Conservation (phyloP, 1,140 invertebrate species). For the Bradysia coprophila region DNA sequence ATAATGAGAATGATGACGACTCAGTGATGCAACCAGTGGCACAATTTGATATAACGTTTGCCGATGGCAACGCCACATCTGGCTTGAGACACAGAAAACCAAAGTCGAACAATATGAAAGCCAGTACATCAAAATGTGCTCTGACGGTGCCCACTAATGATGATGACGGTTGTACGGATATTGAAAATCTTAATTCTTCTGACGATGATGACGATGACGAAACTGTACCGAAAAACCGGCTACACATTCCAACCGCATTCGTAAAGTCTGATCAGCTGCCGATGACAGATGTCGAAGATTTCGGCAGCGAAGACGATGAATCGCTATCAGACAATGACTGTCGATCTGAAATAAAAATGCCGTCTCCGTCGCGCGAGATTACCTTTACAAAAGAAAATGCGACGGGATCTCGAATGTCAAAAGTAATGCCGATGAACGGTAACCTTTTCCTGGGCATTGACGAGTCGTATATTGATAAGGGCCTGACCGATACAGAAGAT, state of each 20-base stretch:
- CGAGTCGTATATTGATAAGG: constrained; percentile 9
- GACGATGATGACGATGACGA: constrained; percentile 21
- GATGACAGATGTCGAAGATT: constrained; percentile 24
- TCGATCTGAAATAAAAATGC: constrained; percentile 17
- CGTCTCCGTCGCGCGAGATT: constrained; percentile 25
- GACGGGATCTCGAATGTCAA: constrained; percentile 23
- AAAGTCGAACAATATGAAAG: not conserved
- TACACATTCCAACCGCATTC: constrained; percentile 10
- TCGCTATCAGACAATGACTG: constrained; percentile 7
- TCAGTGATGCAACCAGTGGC: not conserved
- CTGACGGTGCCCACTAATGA: constrained; percentile 6
- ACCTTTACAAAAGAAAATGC: constrained; percentile 26
- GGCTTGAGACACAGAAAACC: no score
- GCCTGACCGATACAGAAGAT: constrained; percentile 26
- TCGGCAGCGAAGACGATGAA: constrained; percentile 18
- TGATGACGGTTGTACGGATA: constrained; percentile 24
- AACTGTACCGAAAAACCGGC: constrained; percentile 6
- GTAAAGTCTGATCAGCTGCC: constrained; percentile 13
- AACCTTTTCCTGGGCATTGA: not conserved
- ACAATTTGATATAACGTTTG: constrained; percentile 1
- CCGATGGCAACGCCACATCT: not conserved
- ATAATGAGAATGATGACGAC: constrained; percentile 2
- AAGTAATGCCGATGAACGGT: constrained; percentile 21
- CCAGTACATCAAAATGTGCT: constrained; percentile 6
- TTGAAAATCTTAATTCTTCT: constrained; percentile 28